Conservation (phyloP, 2,113 vertebrate species). For the Oryzias curvinotus region DNA sequence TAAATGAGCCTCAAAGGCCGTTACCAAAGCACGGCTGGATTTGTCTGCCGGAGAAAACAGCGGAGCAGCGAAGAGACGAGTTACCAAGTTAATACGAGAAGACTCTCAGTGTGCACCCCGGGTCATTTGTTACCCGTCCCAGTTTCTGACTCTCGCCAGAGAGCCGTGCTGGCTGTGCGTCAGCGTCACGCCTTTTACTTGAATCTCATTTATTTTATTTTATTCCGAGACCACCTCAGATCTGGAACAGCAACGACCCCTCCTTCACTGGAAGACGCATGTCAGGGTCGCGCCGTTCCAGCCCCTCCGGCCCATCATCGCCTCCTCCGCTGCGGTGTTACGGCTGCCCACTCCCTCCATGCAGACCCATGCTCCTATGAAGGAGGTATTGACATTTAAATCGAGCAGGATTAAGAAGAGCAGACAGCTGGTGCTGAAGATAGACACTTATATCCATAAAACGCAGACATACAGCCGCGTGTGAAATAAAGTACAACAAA, state of each 20-base stretch:
- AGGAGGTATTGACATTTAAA: conserved; percentile 69
- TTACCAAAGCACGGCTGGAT: conserved; percentile 31
- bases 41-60: conserved; percentile 20
- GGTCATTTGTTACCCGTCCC: conserved; percentile 51
- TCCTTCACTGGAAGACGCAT: neutral
- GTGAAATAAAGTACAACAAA: no score
- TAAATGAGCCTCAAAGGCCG: conserved; percentile 22
- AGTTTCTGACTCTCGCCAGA: conserved; percentile 25
- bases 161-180: conserved; percentile 17
- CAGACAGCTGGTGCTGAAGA: conserved; percentile 62
- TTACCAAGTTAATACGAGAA: conserved; percentile 21
- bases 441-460: conserved; percentile 60
- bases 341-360: conserved; percentile 45
- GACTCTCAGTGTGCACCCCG: conserved; percentile 26
- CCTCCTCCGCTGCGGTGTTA: conserved; percentile 21
- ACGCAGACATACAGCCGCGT: conserved; percentile 19
- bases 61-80: conserved; percentile 3
- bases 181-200: conserved; percentile 9
- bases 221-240: conserved; percentile 31
- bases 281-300: conserved; percentile 40
- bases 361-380: conserved; percentile 51
- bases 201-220: conserved; percentile 10
- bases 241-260: conserved; percentile 19
- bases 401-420: conserved; percentile 60
- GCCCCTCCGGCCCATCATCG: conserved; percentile 52